phyloP scores from a whole-genome alignment of 2,113 vertebrate species.

The Ciconia stormi region DNA sequence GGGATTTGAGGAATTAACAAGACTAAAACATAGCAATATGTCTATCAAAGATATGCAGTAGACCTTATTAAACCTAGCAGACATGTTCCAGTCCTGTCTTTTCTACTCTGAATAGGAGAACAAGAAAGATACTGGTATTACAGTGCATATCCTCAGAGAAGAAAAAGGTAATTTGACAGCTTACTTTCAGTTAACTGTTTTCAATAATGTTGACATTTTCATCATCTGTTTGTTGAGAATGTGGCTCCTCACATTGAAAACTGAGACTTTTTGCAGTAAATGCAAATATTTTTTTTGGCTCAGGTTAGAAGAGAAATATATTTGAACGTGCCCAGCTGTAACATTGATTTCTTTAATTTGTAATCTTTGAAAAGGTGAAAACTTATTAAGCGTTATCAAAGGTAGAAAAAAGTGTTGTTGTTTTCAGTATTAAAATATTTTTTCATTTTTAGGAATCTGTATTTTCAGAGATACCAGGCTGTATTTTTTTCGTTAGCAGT shows the following conservation, averaged over 20 bases:
- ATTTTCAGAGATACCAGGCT: background rate
- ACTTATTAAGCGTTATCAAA: background rate
- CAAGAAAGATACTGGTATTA: rapidly evolving
- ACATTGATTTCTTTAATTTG: background rate
- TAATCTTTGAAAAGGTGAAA: background rate
- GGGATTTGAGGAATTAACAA: no score
- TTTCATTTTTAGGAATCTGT: background rate
- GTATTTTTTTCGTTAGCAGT: background rate
- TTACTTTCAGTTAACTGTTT: background rate
- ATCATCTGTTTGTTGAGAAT: background rate
- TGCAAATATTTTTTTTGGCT: background rate
- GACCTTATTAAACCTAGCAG: background rate
- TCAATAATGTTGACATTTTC: background rate
- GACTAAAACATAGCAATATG: background rate
- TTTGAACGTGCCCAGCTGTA: background rate
- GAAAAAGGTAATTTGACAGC: background rate
- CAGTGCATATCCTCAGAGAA: background rate
- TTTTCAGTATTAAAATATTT: background rate
- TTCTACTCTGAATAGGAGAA: background rate
- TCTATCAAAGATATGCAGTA: rapidly evolving
- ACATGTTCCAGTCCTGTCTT: background rate
- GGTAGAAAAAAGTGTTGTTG: background rate
- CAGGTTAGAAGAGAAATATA: background rate
- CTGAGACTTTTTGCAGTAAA: background rate
- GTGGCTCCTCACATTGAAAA: background rate